Evolutionary conservation across 2,113 vertebrate species (phyloP).

Genomic region (Aphyosemion australe): DNA sequence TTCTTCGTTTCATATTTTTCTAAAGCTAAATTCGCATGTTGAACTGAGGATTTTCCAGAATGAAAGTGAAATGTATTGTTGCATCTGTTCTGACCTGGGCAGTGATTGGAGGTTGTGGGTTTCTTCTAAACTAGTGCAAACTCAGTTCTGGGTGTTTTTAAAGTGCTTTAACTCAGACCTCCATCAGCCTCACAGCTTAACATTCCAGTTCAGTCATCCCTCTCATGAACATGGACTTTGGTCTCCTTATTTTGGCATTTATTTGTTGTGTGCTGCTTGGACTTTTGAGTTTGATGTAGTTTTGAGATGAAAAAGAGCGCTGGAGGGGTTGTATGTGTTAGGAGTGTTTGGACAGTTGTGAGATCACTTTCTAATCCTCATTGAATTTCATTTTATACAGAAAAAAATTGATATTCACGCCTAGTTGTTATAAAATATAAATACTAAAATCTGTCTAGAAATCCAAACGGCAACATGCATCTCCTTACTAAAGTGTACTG

Average conservation of each 20-base stretch:
- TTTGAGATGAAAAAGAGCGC: slow-evolving; percentile 3
- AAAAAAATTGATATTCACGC: slow-evolving; percentile 5
- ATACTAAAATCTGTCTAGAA: slow-evolving; percentile 22
- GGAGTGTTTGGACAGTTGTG: slow-evolving; percentile 22
- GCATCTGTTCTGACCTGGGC: background rate
- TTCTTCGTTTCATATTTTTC: slow-evolving; percentile 73
- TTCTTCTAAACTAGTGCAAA: background rate
- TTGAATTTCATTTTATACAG: slow-evolving; percentile 12
- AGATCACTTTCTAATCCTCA: slow-evolving; percentile 23
- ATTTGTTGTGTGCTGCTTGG: slow-evolving; percentile 38
- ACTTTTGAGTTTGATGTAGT: slow-evolving; percentile 26
- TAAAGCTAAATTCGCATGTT: slow-evolving; percentile 69
- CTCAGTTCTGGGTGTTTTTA: no score
- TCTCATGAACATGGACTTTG: slow-evolving; percentile 5
- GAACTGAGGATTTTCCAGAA: slow-evolving; percentile 52
- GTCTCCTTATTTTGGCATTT: slow-evolving; percentile 11
- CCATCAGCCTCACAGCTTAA: slow-evolving; percentile 3
- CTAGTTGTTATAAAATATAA: slow-evolving; percentile 5
- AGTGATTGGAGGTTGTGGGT: slow-evolving; percentile 19
- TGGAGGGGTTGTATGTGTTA: slow-evolving; percentile 17
- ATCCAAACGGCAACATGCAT: slow-evolving; percentile 1
- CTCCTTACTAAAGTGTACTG: background rate
- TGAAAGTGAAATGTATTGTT: slow-evolving; percentile 40
- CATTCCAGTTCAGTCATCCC: slow-evolving; percentile 38
- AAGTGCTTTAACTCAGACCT: no score